A percentile compares a stretch with the other conserved stretches of the same genome.
These are phyloP conservation scores for Fragum whitleyi DNA, from an alignment of 2,888 invertebrate genomes.

Conservation along the genomic window DNA sequence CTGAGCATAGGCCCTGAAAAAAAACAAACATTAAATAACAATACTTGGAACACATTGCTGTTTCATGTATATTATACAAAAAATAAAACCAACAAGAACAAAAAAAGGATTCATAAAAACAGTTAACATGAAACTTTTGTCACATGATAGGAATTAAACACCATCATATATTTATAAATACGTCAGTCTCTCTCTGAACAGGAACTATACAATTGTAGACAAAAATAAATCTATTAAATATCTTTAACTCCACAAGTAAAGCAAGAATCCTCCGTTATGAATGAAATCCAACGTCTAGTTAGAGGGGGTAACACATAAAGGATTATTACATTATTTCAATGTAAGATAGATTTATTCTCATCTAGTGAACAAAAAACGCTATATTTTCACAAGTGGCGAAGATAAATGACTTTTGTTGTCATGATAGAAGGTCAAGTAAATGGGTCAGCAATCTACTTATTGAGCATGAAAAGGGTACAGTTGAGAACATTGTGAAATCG, in stretches of 20 bases:
- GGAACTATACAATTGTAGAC: constrained; percentile 23
- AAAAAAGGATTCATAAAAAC: constrained; percentile 4
- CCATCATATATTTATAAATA: not conserved
- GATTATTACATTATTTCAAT: too few species aligned
- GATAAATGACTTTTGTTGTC: too few species aligned
- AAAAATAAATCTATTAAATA: constrained; percentile 29
- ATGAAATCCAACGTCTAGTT: not conserved
- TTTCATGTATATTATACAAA: constrained; percentile 1
- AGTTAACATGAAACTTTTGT: not conserved
- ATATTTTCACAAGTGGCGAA: too few species aligned
- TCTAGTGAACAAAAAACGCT: too few species aligned
- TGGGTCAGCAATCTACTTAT: too few species aligned
- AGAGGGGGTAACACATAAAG: too few species aligned
- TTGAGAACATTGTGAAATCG: too few species aligned
- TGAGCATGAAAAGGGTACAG: too few species aligned
- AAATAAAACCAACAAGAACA: constrained; percentile 7
- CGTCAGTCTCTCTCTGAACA: not conserved
- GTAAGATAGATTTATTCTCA: too few species aligned
- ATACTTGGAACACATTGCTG: constrained; percentile 1
- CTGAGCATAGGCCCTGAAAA: too few species aligned
- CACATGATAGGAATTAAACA: not conserved
- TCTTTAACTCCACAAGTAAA: constrained; percentile 14
- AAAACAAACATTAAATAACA: not conserved
- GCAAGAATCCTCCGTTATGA: not conserved
- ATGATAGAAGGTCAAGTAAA: too few species aligned